These are phyloP conservation scores for Pao palembangensis DNA, from an alignment of 2,113 vertebrate species.

Conservation along the genomic window DNA sequence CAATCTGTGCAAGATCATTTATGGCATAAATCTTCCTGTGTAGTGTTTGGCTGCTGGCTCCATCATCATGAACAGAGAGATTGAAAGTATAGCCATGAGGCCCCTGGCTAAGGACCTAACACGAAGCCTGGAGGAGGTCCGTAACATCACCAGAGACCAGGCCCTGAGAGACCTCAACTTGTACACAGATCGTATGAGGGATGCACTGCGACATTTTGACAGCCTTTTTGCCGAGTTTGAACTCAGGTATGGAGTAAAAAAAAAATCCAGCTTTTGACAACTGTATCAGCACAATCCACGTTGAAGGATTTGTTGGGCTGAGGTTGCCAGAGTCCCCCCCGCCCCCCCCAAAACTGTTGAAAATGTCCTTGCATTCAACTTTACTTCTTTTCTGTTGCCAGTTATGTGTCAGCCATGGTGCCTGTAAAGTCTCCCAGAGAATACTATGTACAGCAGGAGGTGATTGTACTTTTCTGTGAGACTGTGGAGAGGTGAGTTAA, in stretches of 20 bases:
- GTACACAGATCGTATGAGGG: conserved; percentile 92
- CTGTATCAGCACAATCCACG: background rate
- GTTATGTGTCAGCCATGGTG: conserved; percentile 98
- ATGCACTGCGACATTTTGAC: conserved; percentile 90
- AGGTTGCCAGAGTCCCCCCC: conserved; percentile 9
- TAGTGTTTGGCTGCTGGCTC: conserved; percentile 96
- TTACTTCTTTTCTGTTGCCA: conserved; percentile 49
- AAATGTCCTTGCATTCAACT: background rate
- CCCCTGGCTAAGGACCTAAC: conserved; percentile 94
- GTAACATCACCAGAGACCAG: conserved; percentile 91
- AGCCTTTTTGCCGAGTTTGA: conserved; percentile 96
- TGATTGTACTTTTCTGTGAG: conserved; percentile 97
- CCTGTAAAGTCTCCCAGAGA: conserved; percentile 96
- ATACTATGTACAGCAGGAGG: conserved; percentile 97
- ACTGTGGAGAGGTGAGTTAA: conserved; percentile 91
- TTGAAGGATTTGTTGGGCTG: conserved; percentile 2
- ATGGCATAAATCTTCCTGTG: conserved; percentile 19
- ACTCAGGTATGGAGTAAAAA: conserved; percentile 85
- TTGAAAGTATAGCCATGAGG: conserved; percentile 98
- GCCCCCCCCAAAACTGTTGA: background rate
- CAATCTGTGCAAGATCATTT: conserved; percentile 3
- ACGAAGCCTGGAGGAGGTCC: conserved; percentile 90
- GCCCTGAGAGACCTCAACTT: conserved; percentile 90
- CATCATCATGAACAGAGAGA: conserved; percentile 99
- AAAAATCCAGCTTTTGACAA: background rate